Evolutionary conservation across 2,797 vertebrate genomes (phyloP).

Genomic region (Toxotes lorentzi): DNA sequence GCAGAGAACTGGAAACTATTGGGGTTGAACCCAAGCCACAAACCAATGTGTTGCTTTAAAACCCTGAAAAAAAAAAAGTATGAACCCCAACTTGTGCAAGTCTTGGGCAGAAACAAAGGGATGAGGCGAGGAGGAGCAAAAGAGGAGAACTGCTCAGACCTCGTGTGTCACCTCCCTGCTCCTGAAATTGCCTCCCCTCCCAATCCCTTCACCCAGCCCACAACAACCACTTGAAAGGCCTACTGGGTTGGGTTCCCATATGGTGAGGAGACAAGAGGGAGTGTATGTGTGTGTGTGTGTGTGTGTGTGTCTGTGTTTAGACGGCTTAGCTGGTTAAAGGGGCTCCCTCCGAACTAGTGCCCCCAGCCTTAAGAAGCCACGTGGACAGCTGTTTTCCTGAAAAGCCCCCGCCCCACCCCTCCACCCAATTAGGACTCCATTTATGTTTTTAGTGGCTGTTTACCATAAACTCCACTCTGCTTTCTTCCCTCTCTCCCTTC

Average conservation of each 20-base stretch:
- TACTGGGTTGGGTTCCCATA: conserved; percentile 77
- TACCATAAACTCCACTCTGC: conserved; percentile 63
- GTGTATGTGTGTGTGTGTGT: conserved; percentile 47
- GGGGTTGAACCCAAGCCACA: conserved; percentile 65
- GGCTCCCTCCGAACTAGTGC: conserved; percentile 60
- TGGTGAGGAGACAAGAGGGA: conserved; percentile 68
- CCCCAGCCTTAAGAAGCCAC: conserved; percentile 57
- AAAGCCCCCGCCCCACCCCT: conserved; percentile 40
- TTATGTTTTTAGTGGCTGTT: conserved; percentile 74
- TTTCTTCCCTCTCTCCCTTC: conserved; percentile 16
- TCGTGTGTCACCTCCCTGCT: conserved; percentile 64
- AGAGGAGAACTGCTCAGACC: conserved; percentile 34
- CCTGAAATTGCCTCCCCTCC: conserved; percentile 61
- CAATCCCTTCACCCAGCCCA: conserved; percentile 45
- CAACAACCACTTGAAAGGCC: conserved; percentile 77
- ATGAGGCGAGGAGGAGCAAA: conserved; percentile 52
- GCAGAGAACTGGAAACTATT: conserved; percentile 54
- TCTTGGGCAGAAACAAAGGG: conserved; percentile 59
- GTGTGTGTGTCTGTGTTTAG: conserved; percentile 40
- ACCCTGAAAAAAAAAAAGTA: conserved; percentile 24
- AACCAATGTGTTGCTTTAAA: conserved; percentile 57
- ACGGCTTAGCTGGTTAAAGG: conserved; percentile 55
- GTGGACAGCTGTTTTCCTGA: conserved; percentile 71
- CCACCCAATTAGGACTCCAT: conserved; percentile 76
- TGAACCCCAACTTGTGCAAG: conserved; percentile 45